Conservation (phyloP, 2,113 vertebrate genomes). For the Melierax canorus region DNA sequence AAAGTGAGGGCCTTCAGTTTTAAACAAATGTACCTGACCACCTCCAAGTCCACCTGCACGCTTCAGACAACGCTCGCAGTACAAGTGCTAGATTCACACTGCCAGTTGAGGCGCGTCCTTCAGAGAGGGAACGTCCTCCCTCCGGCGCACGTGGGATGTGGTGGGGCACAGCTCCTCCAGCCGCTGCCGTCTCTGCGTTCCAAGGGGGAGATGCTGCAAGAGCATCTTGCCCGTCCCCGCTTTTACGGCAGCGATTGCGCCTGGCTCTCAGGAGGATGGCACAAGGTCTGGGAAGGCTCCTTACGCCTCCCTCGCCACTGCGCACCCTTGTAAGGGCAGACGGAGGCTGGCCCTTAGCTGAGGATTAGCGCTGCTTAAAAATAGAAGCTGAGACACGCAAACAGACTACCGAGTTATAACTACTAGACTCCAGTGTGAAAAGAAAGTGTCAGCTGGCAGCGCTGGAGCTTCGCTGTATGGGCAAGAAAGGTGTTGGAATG, state of each 20-base stretch:
- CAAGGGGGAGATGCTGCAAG: neutral
- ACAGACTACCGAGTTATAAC: slow-evolving; percentile 8
- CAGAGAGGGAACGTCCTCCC: neutral
- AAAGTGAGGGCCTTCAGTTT: neutral
- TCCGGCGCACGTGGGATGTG: fast-evolving
- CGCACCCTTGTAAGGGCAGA: slow-evolving; percentile 32
- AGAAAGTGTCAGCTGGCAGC: slow-evolving; percentile 61
- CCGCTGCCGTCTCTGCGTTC: neutral
- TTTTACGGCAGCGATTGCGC: neutral
- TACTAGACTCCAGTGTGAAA: slow-evolving; percentile 18
- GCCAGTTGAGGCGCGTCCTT: neutral
- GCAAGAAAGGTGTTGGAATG: slow-evolving; percentile 56
- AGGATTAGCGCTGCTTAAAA: slow-evolving; percentile 46
- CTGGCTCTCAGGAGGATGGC: neutral
- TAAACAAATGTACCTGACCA: fast-evolving
- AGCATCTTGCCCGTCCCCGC: neutral
- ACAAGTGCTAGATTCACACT: neutral
- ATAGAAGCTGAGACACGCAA: slow-evolving; percentile 39
- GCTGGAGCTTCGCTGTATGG: slow-evolving; percentile 16
- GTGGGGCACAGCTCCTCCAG: neutral
- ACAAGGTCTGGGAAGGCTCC: neutral
- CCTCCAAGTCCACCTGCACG: neutral
- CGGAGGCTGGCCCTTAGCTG: neutral
- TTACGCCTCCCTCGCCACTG: neutral
- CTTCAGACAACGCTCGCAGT: neutral